These are phyloP conservation scores for Melanophora roralis DNA, from an alignment of 2,888 invertebrate genomes.

Conservation along the genomic window DNA sequence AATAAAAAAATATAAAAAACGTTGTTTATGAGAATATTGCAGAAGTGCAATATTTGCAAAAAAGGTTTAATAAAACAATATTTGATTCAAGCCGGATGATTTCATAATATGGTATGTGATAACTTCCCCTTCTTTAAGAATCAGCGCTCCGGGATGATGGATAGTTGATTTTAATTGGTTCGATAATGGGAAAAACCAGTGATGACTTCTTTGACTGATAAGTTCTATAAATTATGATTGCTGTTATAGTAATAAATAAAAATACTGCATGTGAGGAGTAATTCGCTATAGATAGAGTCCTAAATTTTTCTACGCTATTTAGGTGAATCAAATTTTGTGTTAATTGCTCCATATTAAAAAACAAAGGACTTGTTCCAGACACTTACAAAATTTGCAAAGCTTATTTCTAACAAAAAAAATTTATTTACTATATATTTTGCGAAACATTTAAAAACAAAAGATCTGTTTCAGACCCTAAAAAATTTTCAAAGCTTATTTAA, in stretches of 20 bases:
- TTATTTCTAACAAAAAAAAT: no score
- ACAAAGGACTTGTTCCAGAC: constrained; percentile 5
- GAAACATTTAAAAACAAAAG: no score
- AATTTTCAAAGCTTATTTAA: neutral
- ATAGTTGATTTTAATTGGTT: constrained; percentile 9
- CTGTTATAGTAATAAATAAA: neutral
- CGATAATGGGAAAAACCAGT: constrained; percentile 3
- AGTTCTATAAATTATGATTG: neutral
- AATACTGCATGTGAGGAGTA: neutral
- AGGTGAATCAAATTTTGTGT: neutral
- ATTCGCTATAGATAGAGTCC: neutral
- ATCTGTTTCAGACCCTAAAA: no score
- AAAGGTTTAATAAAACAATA: no score
- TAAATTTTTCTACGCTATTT: neutral
- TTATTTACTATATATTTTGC: no score
- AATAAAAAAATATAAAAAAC: no score
- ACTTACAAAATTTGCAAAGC: no score
- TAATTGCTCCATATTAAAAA: constrained; percentile 4
- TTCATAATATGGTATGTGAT: no score
- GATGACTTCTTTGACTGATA: neutral
- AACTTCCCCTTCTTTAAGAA: constrained; percentile 25
- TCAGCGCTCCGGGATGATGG: constrained; percentile 13
- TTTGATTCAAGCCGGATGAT: no score
- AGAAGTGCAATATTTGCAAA: no score
- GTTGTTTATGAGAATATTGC: no score